Conservation (phyloP, 2,113 vertebrate species). For the Dipodomys spectabilis region DNA sequence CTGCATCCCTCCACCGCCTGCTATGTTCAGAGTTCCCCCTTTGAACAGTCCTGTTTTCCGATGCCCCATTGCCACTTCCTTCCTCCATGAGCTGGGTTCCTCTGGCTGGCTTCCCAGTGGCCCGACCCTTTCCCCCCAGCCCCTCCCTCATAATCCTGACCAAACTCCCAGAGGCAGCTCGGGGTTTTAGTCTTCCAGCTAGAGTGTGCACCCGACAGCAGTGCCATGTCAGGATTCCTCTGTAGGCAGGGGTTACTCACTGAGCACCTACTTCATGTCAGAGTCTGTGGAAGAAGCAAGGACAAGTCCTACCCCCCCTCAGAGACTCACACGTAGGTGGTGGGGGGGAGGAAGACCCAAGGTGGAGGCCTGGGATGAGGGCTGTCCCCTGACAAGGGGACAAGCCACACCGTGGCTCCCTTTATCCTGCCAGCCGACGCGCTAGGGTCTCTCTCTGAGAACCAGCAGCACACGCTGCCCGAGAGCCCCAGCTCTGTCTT, state of each 20-base stretch:
- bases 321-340: neutral
- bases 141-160: no score
- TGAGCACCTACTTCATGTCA: neutral
- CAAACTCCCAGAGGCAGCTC: fast-evolving
- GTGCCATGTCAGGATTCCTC: neutral
- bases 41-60: fast-evolving
- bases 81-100: neutral
- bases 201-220: no score
- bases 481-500: neutral
- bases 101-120: neutral
- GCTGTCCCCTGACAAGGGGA: no score
- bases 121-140: neutral
- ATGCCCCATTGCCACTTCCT: fast-evolving
- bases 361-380: fast-evolving
- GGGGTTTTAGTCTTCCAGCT: neutral
- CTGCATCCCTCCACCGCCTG: neutral
- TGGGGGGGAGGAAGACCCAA: no score
- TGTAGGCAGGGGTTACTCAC: neutral
- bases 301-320: fast-evolving
- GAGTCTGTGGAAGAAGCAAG: neutral
- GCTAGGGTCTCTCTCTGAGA: neutral
- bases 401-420: no score
- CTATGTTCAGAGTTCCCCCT: no score
- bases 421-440: fast-evolving
- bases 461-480: neutral